Conservation (phyloP, 64 coral and sea anemone genomes). For the Catalaphyllia jardinei region DNA sequence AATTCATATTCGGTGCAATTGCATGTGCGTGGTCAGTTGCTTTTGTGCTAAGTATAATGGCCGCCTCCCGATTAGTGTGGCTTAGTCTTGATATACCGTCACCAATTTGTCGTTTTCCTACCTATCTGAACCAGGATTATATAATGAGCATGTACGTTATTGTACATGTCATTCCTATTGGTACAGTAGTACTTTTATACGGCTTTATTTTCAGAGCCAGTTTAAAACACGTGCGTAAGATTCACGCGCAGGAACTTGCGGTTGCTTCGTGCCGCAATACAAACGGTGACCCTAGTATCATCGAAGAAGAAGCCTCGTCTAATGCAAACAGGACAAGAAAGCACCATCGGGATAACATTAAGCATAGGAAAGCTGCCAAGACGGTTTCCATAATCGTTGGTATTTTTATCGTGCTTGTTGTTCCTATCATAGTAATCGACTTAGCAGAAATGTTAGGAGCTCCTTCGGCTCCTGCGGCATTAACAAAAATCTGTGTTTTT, state of each 20-base stretch:
- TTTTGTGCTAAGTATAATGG: slow-evolving; percentile 18
- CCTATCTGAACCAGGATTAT: slow-evolving; percentile 56
- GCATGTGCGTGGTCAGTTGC: slow-evolving; percentile 22
- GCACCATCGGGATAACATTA: neutral
- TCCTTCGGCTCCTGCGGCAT: slow-evolving; percentile 26
- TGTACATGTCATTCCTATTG: slow-evolving; percentile 73
- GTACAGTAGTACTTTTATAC: slow-evolving; percentile 57
- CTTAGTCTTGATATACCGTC: neutral
- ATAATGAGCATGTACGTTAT: slow-evolving; percentile 59
- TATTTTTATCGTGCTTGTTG: slow-evolving; percentile 81
- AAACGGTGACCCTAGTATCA: neutral
- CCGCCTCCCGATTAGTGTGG: slow-evolving; percentile 33
- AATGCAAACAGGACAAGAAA: slow-evolving; percentile 5
- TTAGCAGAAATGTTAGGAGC: slow-evolving; percentile 66
- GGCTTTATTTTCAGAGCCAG: slow-evolving; percentile 71
- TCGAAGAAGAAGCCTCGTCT: neutral
- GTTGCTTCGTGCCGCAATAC: neutral
- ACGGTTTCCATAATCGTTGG: slow-evolving; percentile 79
- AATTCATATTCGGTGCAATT: slow-evolving; percentile 1
- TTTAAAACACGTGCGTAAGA: slow-evolving; percentile 42
- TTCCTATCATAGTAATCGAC: slow-evolving; percentile 78
- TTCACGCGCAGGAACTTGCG: slow-evolving; percentile 61
- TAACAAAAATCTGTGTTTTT: slow-evolving; percentile 63
- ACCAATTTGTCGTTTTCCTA: slow-evolving; percentile 59
- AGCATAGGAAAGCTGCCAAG: slow-evolving; percentile 72